Evolutionary conservation across 2,113 vertebrate species (phyloP).

Genomic region (Monarcha castaneiventris): DNA sequence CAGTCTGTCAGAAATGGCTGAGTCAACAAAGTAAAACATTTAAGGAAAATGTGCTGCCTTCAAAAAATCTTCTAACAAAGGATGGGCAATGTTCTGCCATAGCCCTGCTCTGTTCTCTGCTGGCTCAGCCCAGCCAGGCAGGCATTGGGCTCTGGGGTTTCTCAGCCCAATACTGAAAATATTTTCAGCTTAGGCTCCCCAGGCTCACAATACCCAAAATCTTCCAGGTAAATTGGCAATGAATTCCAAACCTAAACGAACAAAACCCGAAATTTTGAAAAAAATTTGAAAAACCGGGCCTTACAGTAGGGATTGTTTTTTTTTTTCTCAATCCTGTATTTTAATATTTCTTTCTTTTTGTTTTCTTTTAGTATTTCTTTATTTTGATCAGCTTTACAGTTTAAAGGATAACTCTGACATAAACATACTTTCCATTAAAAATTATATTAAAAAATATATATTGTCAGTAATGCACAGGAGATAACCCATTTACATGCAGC

Average conservation of each 20-base stretch:
- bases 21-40: background rate
- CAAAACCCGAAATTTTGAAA: background rate
- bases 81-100: background rate
- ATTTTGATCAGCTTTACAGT: background rate
- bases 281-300: background rate
- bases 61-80: background rate
- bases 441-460: background rate
- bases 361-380: background rate
- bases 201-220: background rate
- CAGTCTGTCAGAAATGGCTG: background rate
- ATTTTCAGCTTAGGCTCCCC: background rate
- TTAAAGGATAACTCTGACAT: background rate
- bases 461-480: background rate
- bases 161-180: background rate
- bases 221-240: background rate
- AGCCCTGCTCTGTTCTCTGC: background rate
- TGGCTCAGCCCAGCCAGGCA: background rate
- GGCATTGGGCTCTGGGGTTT: accelerated
- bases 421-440: background rate
- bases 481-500: background rate
- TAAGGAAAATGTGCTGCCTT: background rate
- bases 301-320: accelerated
- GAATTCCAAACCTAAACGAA: background rate
- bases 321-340: background rate
- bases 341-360: background rate